These are phyloP conservation scores for Cynopterus sphinx DNA, from an alignment of 2,797 vertebrate species.

Conservation along the genomic window DNA sequence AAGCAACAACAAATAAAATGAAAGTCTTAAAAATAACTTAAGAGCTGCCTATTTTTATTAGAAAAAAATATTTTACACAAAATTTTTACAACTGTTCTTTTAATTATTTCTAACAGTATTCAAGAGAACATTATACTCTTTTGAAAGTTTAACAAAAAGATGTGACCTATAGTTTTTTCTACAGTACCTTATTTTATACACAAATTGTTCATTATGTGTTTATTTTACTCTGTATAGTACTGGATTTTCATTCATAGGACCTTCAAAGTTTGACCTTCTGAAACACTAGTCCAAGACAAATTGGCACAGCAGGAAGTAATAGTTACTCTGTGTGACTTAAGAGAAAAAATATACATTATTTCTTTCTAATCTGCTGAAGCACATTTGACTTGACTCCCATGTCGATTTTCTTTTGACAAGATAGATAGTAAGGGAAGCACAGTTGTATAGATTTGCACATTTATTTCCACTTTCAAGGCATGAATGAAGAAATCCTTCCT, in stretches of 20 bases:
- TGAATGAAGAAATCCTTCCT: constrained; percentile 31
- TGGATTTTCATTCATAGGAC: constrained; percentile 49
- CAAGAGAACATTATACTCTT: not conserved
- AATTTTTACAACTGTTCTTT: not conserved
- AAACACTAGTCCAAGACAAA: constrained; percentile 66
- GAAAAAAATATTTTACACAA: not conserved
- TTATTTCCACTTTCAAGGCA: constrained; percentile 72
- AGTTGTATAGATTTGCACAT: constrained; percentile 68
- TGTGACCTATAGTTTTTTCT: not conserved
- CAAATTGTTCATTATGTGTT: not conserved
- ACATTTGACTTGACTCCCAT: constrained; percentile 71
- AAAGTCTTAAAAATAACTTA: not conserved
- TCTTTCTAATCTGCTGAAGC: constrained; percentile 68
- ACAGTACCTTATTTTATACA: not conserved
- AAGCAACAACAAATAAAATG: not conserved
- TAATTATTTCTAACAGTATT: not conserved
- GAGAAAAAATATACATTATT: constrained; percentile 70
- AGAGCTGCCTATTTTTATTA: not conserved
- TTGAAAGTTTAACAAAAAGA: not conserved
- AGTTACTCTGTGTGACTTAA: constrained; percentile 49
- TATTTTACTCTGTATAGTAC: not conserved
- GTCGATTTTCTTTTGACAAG: constrained; percentile 78
- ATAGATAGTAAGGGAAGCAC: constrained; percentile 59
- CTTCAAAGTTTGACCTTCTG: constrained; percentile 74
- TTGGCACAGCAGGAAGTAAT: constrained; percentile 56